Base-by-base conservation (phyloP, 2,113 vertebrate species). In the Emydocephalus ijimae region DNA sequence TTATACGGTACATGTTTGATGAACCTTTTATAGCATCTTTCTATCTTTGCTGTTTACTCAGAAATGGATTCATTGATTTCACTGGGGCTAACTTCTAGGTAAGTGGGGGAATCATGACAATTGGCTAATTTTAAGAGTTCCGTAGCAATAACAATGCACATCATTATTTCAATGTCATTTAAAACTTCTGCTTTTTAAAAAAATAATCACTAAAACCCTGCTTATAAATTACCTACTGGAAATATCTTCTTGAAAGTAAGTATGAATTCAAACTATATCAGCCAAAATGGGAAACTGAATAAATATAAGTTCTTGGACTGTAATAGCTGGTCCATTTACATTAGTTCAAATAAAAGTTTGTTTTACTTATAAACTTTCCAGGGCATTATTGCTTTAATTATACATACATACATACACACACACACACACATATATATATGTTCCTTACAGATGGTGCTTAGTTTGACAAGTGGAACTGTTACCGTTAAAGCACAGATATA, bases 371-470 rank as follows among this genome's bases (percentile, higher is more conserved):
- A 56, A 9, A 92, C 43, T 20, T 59, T 89, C 55, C 55, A 59
- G 29, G 50, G 55, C 2, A 26, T 85, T 59, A 26, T 85, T 11
- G 54, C 57, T 57, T 95, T 92, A 94, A 92, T n/a, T n/a, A n/a
- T n/a, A n/a, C n/a, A n/a, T n/a, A n/a, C n/a, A n/a, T n/a, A n/a
- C n/a, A n/a, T n/a, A n/a, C n/a, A n/a, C n/a, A n/a, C n/a, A n/a
- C n/a, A n/a, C n/a, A n/a, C n/a, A n/a, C n/a, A n/a, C n/a, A n/a
- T n/a, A n/a, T n/a, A n/a, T n/a, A n/a, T n/a, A n/a, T n/a, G n/a
- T n/a, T 59, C 43, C 48, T 54, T 55, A 59, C 92, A 94, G 9
- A 87, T 56, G 92, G 92, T 94, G 43, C 64, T 94, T 24, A 15
- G 26, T 61, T 56, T 92, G 18, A 12, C 21, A 0, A 39, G 85